Evolutionary conservation across 2,888 invertebrate species (phyloP).

Genomic region (Eustalomyia histrio): DNA sequence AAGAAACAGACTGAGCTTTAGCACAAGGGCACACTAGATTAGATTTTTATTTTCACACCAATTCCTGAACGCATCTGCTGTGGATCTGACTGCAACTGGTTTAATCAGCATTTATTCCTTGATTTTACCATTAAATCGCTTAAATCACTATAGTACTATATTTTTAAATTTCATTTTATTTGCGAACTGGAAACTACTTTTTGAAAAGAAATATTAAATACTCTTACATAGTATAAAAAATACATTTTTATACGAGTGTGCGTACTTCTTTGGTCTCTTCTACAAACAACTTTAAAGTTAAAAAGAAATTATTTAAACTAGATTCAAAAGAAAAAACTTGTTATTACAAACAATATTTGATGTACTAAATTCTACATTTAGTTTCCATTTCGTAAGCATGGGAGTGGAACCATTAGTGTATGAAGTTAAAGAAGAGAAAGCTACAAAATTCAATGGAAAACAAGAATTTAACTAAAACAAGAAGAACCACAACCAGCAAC

Average conservation of each 20-base stretch:
- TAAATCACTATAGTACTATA: no score
- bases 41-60: no score
- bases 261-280: constrained; percentile 22
- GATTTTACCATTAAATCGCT: no score
- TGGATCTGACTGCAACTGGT: no score
- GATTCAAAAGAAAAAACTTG: constrained; percentile 36
- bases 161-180: not conserved
- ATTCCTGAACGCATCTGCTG: no score
- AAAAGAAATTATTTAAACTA: constrained; percentile 38
- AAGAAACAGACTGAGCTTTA: no score
- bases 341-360: constrained; percentile 26
- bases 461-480: not conserved
- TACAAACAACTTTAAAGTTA: not conserved
- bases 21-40: no score
- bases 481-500: not conserved
- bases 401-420: not conserved
- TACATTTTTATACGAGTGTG: constrained; percentile 30
- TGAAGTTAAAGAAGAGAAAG: constrained; percentile 43
- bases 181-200: constrained; percentile 49
- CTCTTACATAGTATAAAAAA: not conserved
- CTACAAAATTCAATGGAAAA: constrained; percentile 21
- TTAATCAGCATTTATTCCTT: no score
- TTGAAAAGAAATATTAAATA: constrained; percentile 19
- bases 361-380: constrained; percentile 24
- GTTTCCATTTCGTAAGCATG: not conserved